phyloP scores from a whole-genome alignment of 23 tunicate species.

The Trididemnum miniatum region DNA sequence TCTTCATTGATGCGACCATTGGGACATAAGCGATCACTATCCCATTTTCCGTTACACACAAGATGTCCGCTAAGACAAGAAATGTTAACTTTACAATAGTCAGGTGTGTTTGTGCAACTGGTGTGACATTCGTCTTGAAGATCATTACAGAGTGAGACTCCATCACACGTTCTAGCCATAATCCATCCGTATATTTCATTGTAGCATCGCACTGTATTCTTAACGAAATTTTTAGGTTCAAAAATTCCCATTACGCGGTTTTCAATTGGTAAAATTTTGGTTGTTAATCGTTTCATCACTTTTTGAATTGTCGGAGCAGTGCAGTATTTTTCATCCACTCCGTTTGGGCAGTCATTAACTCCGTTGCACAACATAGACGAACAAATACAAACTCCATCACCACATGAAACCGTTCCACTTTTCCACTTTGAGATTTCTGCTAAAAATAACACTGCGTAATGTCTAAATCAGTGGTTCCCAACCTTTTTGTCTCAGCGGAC shows the following conservation, averaged over 20 bases:
- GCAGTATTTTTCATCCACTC: constrained; percentile 59
- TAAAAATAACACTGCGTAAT: no score
- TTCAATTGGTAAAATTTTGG: background rate
- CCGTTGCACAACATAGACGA: constrained; percentile 44
- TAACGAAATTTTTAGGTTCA: background rate
- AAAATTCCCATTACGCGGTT: background rate
- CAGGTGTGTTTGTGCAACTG: constrained; percentile 14
- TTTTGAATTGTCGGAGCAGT: background rate
- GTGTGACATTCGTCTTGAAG: constrained; percentile 60
- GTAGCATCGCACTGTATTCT: background rate
- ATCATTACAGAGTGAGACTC: constrained; percentile 40
- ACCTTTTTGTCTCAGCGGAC: no score
- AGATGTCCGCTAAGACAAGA: constrained; percentile 37
- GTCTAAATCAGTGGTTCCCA: no score
- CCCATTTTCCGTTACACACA: constrained; percentile 63
- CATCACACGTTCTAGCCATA: constrained; percentile 45
- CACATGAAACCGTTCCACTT: constrained; percentile 36
- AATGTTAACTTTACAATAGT: constrained; percentile 39
- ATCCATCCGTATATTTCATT: constrained; percentile 3
- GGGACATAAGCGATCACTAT: constrained; percentile 39
- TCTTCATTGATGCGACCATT: constrained; percentile 46
- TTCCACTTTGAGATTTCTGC: background rate
- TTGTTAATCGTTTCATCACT: background rate
- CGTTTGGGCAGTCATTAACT: constrained; percentile 42
- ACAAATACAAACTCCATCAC: constrained; percentile 46